Base-by-base conservation (phyloP, 1,140 invertebrate genomes). In the Papilio helenus region DNA sequence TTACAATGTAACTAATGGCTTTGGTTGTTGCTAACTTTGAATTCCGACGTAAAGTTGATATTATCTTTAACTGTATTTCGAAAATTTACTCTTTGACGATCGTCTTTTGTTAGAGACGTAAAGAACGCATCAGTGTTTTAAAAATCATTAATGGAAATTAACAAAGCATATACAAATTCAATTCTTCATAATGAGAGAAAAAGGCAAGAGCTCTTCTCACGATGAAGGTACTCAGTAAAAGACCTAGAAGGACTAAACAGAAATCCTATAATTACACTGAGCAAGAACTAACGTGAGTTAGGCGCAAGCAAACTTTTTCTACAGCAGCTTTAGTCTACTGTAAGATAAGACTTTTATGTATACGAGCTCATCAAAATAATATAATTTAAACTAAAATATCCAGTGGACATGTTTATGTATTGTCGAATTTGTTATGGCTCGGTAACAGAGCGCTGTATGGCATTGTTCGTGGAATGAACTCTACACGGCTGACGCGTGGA, bases 401-500 rank as follows among this genome's bases (percentile, higher is more conserved):
- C 39, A 49, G 72, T 49, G 44, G 23, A 51, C 44, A 74, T 74
- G 20, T 29, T 68, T 74, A 74, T 74, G 72, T 51, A 74, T 74
- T 74, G 72, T 74, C 42, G 3, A 74, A 49, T 74, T 44, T 12
- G 72, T 49, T 74, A 74, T 74, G 42, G 72, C 72, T 49, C 72
- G 44, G 39, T 26, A 23, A 74, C 72, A 49, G 23, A 73, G n/a
- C 72, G 44, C 20, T 16, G 72, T 74, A 44, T 74, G 20, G 44
- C 42, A 74, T 74, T 74, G 72, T 74, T 74, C 72, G 44, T 74
- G 72, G 72, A 74, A 74, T 51, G 42, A 74, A 74, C 72, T 42
- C 72, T 74, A 74, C 72, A 74, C 72, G 72, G 72, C 72, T 51
- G 42, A 46, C 44, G 20, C 72, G 72, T 74, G 72, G 42, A 74